A percentile compares a stretch with the other conserved stretches of the same genome.
These are phyloP conservation scores for Hesperophylax magnus DNA, from an alignment of 1,140 invertebrate species.

Conservation along the genomic window DNA sequence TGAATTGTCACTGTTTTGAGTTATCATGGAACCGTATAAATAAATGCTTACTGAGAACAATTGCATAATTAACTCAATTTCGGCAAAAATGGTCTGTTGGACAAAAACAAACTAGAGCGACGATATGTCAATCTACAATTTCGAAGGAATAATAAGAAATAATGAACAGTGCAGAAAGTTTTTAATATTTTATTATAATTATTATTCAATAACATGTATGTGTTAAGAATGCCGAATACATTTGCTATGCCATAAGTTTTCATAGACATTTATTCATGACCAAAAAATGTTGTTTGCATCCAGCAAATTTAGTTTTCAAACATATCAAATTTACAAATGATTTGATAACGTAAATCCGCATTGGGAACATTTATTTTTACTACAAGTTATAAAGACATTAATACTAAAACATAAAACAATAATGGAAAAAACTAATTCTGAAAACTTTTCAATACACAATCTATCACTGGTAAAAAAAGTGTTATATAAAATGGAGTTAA, in stretches of 20 bases:
- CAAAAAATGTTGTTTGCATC: not conserved
- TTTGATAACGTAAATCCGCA: not conserved
- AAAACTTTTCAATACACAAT: too few relatives aligned
- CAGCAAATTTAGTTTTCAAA: not conserved
- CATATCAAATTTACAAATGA: constrained; percentile 5
- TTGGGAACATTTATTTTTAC: constrained; percentile 6
- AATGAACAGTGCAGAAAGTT: not conserved
- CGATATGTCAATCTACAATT: too few relatives aligned
- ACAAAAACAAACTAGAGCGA: too few relatives aligned
- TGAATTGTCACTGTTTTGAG: too few relatives aligned
- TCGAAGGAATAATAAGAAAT: too few relatives aligned
- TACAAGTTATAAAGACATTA: not conserved
- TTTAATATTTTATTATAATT: constrained; percentile 24
- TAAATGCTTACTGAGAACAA: too few relatives aligned
- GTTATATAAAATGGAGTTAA: too few relatives aligned
- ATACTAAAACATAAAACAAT: constrained; percentile 1
- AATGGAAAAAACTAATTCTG: not conserved
- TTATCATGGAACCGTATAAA: too few relatives aligned
- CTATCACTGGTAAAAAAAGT: too few relatives aligned
- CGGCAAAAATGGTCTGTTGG: too few relatives aligned
- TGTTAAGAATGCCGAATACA: constrained; percentile 24
- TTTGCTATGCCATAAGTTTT: constrained; percentile 16
- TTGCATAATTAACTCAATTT: too few relatives aligned
- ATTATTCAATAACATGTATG: constrained; percentile 25
- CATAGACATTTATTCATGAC: not conserved